Evolutionary conservation across 2,888 invertebrate genomes (phyloP).

Genomic region (Mesopsocus fuscifrons): DNA sequence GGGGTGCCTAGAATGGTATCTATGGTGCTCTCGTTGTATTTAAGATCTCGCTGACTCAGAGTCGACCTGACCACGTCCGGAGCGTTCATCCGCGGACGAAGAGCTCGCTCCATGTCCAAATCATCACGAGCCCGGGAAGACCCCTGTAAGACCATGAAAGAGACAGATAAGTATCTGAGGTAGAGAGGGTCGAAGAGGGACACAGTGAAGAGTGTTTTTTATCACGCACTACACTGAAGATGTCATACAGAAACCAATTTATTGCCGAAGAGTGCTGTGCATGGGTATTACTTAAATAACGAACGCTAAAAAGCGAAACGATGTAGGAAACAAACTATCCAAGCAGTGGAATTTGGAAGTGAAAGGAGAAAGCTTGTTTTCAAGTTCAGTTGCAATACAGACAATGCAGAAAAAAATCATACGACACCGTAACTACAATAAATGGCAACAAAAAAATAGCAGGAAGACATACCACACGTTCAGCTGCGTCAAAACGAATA

Average conservation of each 20-base stretch:
- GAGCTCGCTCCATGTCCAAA: constrained; percentile 68
- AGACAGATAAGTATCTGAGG: constrained; percentile 12
- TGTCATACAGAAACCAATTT: background rate
- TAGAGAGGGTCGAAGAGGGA: constrained; percentile 8
- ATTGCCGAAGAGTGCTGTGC: no score
- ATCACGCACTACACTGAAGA: background rate
- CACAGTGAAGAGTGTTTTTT: constrained; percentile 1
- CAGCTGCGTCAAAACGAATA: constrained; percentile 9
- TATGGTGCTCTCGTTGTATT: constrained; percentile 62
- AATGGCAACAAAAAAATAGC: background rate
- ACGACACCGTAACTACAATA: background rate
- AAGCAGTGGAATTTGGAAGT: no score
- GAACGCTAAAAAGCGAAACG: no score
- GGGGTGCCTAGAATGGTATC: constrained; percentile 74
- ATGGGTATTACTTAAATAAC: no score
- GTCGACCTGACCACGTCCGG: constrained; percentile 80
- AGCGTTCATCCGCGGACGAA: constrained; percentile 53
- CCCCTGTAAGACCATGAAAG: constrained; percentile 22
- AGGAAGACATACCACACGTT: constrained; percentile 1
- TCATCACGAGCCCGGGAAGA: constrained; percentile 55
- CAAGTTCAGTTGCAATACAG: no score
- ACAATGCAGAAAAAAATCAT: no score
- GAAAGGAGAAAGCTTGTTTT: no score
- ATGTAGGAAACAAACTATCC: no score
- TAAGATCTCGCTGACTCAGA: constrained; percentile 33